These are phyloP conservation scores for Oncopodura yosiiana DNA, from an alignment of 1,140 invertebrate species.

Conservation along the genomic window DNA sequence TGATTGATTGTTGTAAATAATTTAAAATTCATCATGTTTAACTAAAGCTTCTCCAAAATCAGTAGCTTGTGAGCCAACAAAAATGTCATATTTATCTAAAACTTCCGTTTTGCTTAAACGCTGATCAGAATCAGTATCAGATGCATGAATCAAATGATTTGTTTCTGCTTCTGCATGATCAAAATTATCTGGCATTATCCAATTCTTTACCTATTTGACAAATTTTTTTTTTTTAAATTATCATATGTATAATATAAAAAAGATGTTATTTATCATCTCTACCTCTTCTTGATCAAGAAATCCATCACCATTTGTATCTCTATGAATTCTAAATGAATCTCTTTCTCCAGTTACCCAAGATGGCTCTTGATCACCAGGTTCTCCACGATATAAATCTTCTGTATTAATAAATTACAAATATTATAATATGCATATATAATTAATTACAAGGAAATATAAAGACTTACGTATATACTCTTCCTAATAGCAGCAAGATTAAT, in stretches of 20 bases:
- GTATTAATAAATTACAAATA: constrained; percentile 14
- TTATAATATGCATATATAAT: not conserved
- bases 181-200: constrained; percentile 93
- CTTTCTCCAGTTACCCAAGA: constrained; percentile 92
- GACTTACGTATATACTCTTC: constrained; percentile 55
- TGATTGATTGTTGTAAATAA: no score
- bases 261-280: constrained; percentile 4
- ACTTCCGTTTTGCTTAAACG: constrained; percentile 86
- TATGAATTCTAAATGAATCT: constrained; percentile 76
- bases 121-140: constrained; percentile 82
- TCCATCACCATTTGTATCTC: constrained; percentile 79
- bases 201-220: constrained; percentile 58
- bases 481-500: no score
- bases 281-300: constrained; percentile 79
- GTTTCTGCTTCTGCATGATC: constrained; percentile 94
- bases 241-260: constrained; percentile 1
- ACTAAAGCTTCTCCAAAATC: constrained; percentile 94
- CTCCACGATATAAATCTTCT: constrained; percentile 75
- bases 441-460: not conserved
- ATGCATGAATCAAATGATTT: constrained; percentile 87
- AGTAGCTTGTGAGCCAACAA: constrained; percentile 96
- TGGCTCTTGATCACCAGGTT: constrained; percentile 66
- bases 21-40: constrained; percentile 87
- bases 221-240: constrained; percentile 9
- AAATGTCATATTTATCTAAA: constrained; percentile 89